Conservation (phyloP, 2,797 vertebrate genomes). For the Scarus forsteni region DNA sequence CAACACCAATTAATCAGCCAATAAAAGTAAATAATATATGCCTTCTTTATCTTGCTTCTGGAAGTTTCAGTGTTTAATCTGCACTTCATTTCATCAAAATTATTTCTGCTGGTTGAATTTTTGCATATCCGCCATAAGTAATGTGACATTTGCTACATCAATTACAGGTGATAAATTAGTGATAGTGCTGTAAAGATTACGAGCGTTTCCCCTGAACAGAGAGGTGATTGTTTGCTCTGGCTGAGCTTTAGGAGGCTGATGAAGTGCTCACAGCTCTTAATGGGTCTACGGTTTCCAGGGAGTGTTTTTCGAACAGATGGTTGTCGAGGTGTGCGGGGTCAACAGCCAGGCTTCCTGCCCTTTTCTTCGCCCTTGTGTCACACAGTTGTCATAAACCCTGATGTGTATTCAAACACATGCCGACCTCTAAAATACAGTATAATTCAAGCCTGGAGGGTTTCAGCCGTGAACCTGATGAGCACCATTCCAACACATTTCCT, state of each 20-base stretch:
- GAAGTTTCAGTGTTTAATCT: conserved; percentile 8
- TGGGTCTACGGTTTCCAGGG: conserved; percentile 47
- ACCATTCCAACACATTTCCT: too few relatives aligned
- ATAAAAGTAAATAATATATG: conserved; percentile 15
- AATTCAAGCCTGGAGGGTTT: neutral
- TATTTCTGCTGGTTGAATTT: conserved; percentile 1
- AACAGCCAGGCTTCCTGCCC: conserved; percentile 47
- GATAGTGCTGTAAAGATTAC: conserved; percentile 12
- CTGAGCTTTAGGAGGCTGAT: conserved; percentile 44
- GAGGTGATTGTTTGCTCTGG: conserved; percentile 20
- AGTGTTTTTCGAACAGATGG: conserved; percentile 70
- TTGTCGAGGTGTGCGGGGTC: conserved; percentile 44
- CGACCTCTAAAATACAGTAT: neutral
- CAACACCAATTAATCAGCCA: conserved; percentile 2
- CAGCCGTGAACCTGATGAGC: too few relatives aligned
- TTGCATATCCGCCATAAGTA: neutral
- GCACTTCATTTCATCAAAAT: conserved; percentile 14
- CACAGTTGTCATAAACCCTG: conserved; percentile 48
- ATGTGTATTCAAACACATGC: conserved; percentile 37
- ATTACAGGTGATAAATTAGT: neutral
- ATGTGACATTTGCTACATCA: neutral
- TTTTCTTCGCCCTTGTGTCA: conserved; percentile 52
- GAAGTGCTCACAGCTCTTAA: conserved; percentile 52
- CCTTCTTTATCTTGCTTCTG: conserved; percentile 8
- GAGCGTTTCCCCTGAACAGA: conserved; percentile 3